These are phyloP conservation scores for Lapara coniferarum DNA, from an alignment of 2,888 invertebrate species.

Conservation along the genomic window DNA sequence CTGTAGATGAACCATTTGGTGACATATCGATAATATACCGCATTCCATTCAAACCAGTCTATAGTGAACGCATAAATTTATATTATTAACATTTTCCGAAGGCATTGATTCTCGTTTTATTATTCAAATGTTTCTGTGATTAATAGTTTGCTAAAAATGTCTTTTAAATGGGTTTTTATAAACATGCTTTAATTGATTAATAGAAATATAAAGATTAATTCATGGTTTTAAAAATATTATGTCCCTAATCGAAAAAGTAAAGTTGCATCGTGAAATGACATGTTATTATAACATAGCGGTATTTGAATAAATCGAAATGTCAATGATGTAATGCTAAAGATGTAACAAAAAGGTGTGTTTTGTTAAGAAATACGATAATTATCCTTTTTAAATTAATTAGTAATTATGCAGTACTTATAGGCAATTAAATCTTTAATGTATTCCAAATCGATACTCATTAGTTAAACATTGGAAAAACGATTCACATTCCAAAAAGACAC, in stretches of 20 bases:
- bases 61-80: conserved; percentile 43
- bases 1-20: conserved; percentile 37
- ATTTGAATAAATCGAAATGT: not conserved
- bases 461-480: conserved; percentile 9
- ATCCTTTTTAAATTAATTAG: conserved; percentile 2
- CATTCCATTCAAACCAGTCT: conserved; percentile 49
- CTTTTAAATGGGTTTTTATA: conserved; percentile 3
- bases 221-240: not conserved
- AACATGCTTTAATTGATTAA: not conserved
- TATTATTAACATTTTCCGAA: conserved; percentile 48
- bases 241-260: not conserved
- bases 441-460: conserved; percentile 23
- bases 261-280: not conserved
- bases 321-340: conserved; percentile 5
- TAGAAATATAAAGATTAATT: not conserved
- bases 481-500: conserved; percentile 18
- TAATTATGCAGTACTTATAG: conserved; percentile 1
- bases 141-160: conserved; percentile 25
- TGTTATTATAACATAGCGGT: not conserved
- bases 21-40: conserved; percentile 47
- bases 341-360: not conserved
- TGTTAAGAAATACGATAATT: not conserved
- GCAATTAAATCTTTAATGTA: conserved; percentile 21
- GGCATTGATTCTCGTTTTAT: conserved; percentile 35
- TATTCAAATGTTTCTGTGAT: conserved; percentile 31